Percentiles rank a stretch among this genome's conserved stretches.
These are phyloP conservation scores for Alca torda DNA, from an alignment of 2,797 vertebrate species.

Conservation along the genomic window DNA sequence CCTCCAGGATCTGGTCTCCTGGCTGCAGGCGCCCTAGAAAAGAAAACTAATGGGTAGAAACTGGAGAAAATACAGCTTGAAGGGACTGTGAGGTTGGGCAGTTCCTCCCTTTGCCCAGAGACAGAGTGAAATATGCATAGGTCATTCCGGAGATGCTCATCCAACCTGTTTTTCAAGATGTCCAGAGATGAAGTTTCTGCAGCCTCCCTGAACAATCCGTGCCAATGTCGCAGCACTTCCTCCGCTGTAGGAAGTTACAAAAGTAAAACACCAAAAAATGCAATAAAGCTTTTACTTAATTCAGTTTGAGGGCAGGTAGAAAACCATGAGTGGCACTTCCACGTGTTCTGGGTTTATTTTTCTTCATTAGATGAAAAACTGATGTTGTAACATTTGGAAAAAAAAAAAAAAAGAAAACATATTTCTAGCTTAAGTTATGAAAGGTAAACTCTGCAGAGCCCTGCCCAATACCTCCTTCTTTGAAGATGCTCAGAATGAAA, in stretches of 20 bases:
- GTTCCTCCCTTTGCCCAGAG: background rate
- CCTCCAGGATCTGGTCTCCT: constrained; percentile 92
- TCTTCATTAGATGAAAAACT: background rate
- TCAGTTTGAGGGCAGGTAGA: background rate
- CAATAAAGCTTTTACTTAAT: background rate
- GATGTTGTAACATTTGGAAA: background rate
- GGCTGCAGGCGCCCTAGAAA: constrained; percentile 84
- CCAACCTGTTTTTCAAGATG: background rate
- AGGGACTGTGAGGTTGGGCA: constrained; percentile 23
- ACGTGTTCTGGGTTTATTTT: background rate
- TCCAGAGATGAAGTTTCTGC: background rate
- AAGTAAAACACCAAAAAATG: background rate
- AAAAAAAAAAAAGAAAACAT: background rate
- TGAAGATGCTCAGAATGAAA: background rate
- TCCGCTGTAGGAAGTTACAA: background rate
- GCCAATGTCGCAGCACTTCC: background rate
- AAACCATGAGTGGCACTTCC: background rate
- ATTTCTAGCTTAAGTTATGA: background rate
- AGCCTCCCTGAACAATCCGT: accelerated
- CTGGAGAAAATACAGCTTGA: constrained; percentile 37
- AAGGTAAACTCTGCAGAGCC: background rate
- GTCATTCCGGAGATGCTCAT: background rate
- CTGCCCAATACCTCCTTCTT: background rate
- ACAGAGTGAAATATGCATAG: background rate
- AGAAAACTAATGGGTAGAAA: constrained; percentile 26